Evolutionary conservation across 1,140 invertebrate species (phyloP), one percentile per base, ranked within the genome.

Genomic region (Maniola jurtina): DNA sequence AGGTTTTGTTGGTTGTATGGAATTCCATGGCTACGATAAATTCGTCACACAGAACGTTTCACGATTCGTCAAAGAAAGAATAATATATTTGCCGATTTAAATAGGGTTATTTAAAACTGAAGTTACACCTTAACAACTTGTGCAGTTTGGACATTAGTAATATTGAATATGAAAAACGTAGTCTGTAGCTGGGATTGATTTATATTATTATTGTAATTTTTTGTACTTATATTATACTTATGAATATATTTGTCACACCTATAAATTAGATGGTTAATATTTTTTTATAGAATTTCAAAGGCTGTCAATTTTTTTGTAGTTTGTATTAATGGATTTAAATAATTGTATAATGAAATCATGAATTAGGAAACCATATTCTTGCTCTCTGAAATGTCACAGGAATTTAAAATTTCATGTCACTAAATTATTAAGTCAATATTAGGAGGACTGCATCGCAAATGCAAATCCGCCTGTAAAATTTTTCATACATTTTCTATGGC

Each of bases 381-480:
- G 48, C 48, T 52, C 48, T 52, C 48, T 52, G 15, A 52, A 52
- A 15, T 52, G 48, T 52, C 48, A 52, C 7, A 6, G 48, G 2
- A 52, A 16, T 16, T 25, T 5, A 25, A 48, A 11, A 40, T 13
- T 1, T 45, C 13, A 45, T 13, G 42, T 45, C 42, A 45, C 42
- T 8, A 45, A 40, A 40, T 40, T 6, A 40, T 9, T 2, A 40
- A 45, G 38, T 45, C 42, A 45, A 45, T 45, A 45, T 45, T 13
- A 45, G 42, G 42, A 45, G 42, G 42, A 45, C 42, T 45, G 52
- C 34, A 54, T 54, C 34, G 52, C 52, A 35, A 25, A 54, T 35
- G 52, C 34, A 40, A 38, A 25, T 40, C 5, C 38, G n/a, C 40
- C 34, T 34, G 8, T 54, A 45, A 45, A 11, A 1, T 45, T 11